phyloP scores from a whole-genome alignment of 2,113 vertebrate species.

The Pelecanus crispus region DNA sequence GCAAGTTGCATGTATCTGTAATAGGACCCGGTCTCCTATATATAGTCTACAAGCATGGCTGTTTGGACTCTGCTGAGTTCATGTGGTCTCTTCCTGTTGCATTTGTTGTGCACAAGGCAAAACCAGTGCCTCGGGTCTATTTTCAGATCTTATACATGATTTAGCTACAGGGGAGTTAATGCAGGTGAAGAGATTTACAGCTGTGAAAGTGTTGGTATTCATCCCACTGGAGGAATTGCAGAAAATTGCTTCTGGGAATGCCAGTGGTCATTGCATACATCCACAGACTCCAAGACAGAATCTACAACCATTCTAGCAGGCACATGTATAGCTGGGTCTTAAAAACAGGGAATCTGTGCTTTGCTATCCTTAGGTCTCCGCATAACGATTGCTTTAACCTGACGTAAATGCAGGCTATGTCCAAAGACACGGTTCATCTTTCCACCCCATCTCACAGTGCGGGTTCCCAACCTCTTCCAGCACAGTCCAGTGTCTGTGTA shows the following conservation, averaged over 20 bases:
- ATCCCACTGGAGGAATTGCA: background rate
- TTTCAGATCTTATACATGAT: background rate
- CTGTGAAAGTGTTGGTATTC: background rate
- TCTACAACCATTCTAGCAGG: background rate
- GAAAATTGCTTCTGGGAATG: background rate
- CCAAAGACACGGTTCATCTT: background rate
- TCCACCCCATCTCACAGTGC: accelerated
- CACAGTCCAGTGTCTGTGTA: too few relatives aligned
- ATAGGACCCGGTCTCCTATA: background rate
- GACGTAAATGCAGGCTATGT: background rate
- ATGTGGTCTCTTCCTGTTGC: background rate
- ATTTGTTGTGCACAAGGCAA: background rate
- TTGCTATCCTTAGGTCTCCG: background rate
- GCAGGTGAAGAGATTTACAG: background rate
- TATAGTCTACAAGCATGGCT: accelerated
- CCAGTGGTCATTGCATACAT: background rate
- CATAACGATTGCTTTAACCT: background rate
- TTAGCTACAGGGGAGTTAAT: background rate
- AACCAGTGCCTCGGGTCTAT: background rate
- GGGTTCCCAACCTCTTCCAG: background rate
- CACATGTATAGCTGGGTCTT: background rate
- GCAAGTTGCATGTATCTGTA: accelerated
- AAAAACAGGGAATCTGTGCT: background rate
- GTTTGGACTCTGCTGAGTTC: background rate
- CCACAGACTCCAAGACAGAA: background rate